Conservation (phyloP, 2,113 vertebrate species). For the Ciconia maguari region DNA sequence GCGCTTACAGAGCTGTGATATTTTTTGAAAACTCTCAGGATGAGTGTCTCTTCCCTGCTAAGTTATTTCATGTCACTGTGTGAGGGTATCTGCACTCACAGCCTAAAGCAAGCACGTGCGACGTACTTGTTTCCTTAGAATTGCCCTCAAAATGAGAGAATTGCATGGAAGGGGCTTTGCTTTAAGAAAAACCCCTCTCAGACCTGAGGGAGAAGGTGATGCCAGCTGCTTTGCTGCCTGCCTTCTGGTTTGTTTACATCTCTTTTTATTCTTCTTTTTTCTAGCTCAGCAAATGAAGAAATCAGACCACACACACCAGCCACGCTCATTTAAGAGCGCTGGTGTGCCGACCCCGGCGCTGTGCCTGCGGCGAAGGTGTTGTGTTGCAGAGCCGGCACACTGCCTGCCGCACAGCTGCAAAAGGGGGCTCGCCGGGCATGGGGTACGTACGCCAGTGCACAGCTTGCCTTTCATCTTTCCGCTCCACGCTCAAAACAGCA, state of each 20-base stretch:
- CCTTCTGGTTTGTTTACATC: not conserved
- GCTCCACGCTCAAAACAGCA: fast-evolving
- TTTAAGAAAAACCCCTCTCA: not conserved
- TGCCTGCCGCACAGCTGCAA: not conserved
- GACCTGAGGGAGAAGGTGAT: not conserved
- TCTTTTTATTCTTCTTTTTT: not conserved
- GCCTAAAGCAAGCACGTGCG: not conserved
- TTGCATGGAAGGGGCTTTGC: not conserved
- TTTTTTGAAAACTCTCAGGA: not conserved
- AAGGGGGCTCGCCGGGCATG: fast-evolving
- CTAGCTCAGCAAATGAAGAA: not conserved
- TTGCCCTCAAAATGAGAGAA: not conserved
- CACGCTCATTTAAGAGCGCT: fast-evolving
- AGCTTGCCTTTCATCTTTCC: not conserved
- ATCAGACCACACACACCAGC: fast-evolving
- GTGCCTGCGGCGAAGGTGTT: not conserved
- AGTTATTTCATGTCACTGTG: not conserved
- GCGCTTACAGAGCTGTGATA: not conserved
- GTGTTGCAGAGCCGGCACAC: not conserved
- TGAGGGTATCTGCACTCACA: not conserved
- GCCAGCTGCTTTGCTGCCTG: not conserved
- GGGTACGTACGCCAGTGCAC: fast-evolving
- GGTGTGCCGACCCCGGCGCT: fast-evolving
- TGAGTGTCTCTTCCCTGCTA: not conserved
- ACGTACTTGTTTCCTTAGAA: not conserved